Conservation (phyloP, 2,888 invertebrate species). For the Smittia sp. region DNA sequence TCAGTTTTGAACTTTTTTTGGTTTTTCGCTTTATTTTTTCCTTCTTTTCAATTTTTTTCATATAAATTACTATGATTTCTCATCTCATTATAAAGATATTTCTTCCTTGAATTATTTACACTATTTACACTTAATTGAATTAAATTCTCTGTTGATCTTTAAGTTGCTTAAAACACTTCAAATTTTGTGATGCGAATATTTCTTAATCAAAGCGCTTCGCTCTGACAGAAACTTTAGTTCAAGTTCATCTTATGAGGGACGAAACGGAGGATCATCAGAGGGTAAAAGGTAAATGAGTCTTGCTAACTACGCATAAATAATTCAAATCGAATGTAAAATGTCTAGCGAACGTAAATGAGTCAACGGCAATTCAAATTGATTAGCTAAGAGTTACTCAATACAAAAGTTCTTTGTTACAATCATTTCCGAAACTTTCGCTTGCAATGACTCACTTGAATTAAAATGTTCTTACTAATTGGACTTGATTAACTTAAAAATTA, state of each 20-base stretch:
- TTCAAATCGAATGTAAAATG: conserved; percentile 4
- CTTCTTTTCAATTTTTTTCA: conserved; percentile 4
- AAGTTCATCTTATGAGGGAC: neutral
- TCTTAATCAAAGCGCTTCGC: neutral
- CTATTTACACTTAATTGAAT: conserved; percentile 32
- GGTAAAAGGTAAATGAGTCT: neutral
- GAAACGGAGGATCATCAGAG: neutral
- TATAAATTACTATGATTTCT: conserved; percentile 27
- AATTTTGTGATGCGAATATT: neutral
- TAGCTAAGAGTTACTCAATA: neutral
- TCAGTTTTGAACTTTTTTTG: conserved; percentile 29
- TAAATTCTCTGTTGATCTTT: conserved; percentile 32
- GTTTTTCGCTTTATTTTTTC: conserved; percentile 25
- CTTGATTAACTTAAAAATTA: no score
- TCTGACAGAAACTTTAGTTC: neutral
- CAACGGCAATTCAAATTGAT: neutral
- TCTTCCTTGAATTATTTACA: conserved; percentile 30
- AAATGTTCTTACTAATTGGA: no score
- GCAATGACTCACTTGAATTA: no score
- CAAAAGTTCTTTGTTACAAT: neutral
- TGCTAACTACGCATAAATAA: conserved; percentile 16
- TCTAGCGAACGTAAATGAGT: conserved; percentile 2
- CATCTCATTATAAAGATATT: conserved; percentile 12
- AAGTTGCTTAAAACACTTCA: neutral
- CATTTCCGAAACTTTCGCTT: no score